A percentile compares a stretch with the other conserved stretches of the same genome.
Conservation (phyloP, 2,113 vertebrate genomes). For the Ceyx melanurus region DNA sequence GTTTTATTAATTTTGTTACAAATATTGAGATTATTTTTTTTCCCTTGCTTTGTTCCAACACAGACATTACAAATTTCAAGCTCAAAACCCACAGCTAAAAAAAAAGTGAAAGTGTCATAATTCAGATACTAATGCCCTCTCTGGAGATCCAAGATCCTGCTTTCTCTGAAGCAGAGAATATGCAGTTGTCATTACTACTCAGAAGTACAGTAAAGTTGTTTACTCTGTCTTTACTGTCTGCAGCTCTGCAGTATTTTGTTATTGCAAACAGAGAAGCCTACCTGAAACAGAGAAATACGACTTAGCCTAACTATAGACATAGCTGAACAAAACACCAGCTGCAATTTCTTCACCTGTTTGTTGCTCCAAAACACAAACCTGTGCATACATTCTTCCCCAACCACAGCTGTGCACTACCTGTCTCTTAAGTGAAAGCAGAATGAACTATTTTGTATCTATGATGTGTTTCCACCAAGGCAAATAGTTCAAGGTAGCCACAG, state of each 20-base stretch:
- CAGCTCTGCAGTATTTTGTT: neutral
- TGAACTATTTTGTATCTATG: neutral
- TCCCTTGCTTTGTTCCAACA: neutral
- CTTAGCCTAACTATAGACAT: neutral
- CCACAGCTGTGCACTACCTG: neutral
- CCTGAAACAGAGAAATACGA: neutral
- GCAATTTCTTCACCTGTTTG: neutral
- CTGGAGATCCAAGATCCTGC: neutral
- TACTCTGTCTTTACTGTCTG: neutral
- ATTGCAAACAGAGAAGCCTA: neutral
- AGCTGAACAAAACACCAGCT: neutral
- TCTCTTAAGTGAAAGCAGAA: neutral
- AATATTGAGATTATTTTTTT: neutral
- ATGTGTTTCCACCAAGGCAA: neutral
- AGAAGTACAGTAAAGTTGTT: neutral
- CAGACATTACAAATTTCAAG: neutral
- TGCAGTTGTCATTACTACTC: neutral
- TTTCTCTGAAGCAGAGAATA: neutral
- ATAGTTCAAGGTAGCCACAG: neutral
- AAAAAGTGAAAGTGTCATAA: neutral
- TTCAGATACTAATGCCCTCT: neutral
- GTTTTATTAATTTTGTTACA: neutral
- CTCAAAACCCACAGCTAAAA: neutral
- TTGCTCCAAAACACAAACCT: neutral
- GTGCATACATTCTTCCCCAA: neutral